These are phyloP conservation scores for Habroteleia sp. DNA, from an alignment of 2,888 invertebrate genomes.

Conservation along the genomic window DNA sequence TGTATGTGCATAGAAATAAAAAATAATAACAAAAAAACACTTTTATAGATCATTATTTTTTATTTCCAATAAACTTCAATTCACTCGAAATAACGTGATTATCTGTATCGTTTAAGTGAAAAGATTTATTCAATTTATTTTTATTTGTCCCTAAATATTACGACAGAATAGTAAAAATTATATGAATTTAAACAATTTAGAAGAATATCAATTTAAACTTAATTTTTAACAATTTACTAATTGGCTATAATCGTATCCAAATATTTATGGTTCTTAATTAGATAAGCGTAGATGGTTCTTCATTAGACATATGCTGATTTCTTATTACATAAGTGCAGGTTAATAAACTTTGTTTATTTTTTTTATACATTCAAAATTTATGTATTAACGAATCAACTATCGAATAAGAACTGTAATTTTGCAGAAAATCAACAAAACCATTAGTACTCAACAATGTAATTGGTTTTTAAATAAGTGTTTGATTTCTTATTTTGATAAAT, in stretches of 20 bases:
- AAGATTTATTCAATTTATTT: too few species aligned
- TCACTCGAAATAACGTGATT: too few species aligned
- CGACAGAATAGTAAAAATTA: too few species aligned
- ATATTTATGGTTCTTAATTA: constrained; percentile 4
- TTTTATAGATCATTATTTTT: too few species aligned
- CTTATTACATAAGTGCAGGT: constrained; percentile 8
- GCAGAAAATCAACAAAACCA: constrained; percentile 19
- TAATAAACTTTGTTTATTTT: constrained; percentile 14
- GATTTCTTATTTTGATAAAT: constrained; percentile 52
- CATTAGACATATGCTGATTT: constrained; percentile 8
- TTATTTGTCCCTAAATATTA: too few species aligned
- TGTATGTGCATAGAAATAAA: neutral
- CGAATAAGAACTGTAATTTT: constrained; percentile 25
- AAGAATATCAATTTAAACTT: too few species aligned
- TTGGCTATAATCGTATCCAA: neutral
- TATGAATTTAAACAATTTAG: too few species aligned
- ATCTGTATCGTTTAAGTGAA: too few species aligned
- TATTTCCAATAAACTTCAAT: too few species aligned
- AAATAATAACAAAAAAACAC: too few species aligned
- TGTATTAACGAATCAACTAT: constrained; percentile 14
- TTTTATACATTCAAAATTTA: constrained; percentile 8
- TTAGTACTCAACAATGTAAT: constrained; percentile 42
- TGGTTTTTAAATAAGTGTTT: constrained; percentile 44
- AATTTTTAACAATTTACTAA: neutral
- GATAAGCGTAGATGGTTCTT: too few species aligned